Evolutionary conservation across 2,888 invertebrate species (phyloP), one percentile per base, ranked within the genome.

Genomic region (Galerucella nymphaeae): DNA sequence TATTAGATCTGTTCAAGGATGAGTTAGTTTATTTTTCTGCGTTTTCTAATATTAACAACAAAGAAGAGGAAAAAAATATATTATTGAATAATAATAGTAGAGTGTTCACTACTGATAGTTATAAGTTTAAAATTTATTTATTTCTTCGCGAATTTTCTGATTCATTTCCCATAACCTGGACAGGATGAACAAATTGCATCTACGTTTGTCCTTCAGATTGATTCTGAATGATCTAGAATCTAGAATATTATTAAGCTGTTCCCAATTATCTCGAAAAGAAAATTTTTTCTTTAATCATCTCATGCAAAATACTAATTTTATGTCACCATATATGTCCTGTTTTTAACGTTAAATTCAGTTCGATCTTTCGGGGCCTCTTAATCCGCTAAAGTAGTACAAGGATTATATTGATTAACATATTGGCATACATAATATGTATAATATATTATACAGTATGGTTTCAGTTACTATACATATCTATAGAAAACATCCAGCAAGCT

Each of bases 371-470:
- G 53, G 53, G 53, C 53, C 53, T 53, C 53, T 53, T 53, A 53
- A 53, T 53, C 53, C 53, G 53, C 53, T 53, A 53, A 53, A 53
- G 53, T 53, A 53, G 53, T 53, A 18, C 53, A 53, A 53, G 53
- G 53, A 53, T 53, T 11, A 53, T 11, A 18, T 16, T 0, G 11
- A 53, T 53, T 8, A 18, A 38, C 30, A 53, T 53, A 53, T 10
- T 53, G 53, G 53, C 11, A 53, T 53, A 18, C 53, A 53, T 53
- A 48, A 48, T 48, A 45, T 45, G 45, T 45, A 45, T 38, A 38
- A 45, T 38, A 38, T 9, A 38, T 38, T 38, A 38, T 38, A 38
- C 30, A 38, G 30, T 9, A 9, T 38, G 8, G 9, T 9, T 30
- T 8, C 8, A 5, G 6, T 30, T 30, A 30, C 23, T 30, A 5